Base-by-base conservation (phyloP, 2,797 vertebrate species). In the Tokudaia muenninki region DNA sequence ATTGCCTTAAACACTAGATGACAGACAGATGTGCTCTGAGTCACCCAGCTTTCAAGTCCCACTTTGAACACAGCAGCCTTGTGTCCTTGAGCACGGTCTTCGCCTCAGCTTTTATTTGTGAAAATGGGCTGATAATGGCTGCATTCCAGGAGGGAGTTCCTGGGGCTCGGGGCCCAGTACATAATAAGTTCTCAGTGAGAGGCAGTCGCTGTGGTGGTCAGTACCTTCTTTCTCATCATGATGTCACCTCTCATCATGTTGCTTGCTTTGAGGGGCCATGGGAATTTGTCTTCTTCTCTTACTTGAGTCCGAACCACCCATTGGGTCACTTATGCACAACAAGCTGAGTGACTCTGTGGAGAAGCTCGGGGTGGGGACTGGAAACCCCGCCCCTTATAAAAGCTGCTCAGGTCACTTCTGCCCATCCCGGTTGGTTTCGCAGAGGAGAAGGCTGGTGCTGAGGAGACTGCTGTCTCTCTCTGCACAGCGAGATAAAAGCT, bases 361-460 rank as follows among this genome's bases (percentile, higher is more conserved):
- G 61, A 91, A 65, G 22, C 82, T 79, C 79, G 78, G 84, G 87
- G 24, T 94, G 90, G 82, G 87, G 91, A 61, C 84, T 87, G 79
- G 41, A 94, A 92, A 87, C 86, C 86, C 97, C 90, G 6, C 98
- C 97, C 95, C 94, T 81, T 94, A 65, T 84, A 77, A 94, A 94
- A 87, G 37, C 95, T 52, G 44, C 65, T 84, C n/a, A 75, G 94
- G 90, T 92, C 90, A 75, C 47, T 50, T 72, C 12, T 26, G 83
- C 41, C 91, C 91, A 87, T 89, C 95, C 96, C 95, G 37, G 41
- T 41, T 41, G 41, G 41, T 80, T 81, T 97, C 93, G 81, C 90
- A 95, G 89, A 26, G 41, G 41, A 72, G 81, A 21, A 90, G 55
- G 63, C 74, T 94, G 50, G 79, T 72, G 67, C 55, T 86, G 92